A percentile compares a stretch with the other conserved stretches of the same genome.
Evolutionary conservation across 2,113 vertebrate species (phyloP).

Genomic region (Ranitomeya imitator): DNA sequence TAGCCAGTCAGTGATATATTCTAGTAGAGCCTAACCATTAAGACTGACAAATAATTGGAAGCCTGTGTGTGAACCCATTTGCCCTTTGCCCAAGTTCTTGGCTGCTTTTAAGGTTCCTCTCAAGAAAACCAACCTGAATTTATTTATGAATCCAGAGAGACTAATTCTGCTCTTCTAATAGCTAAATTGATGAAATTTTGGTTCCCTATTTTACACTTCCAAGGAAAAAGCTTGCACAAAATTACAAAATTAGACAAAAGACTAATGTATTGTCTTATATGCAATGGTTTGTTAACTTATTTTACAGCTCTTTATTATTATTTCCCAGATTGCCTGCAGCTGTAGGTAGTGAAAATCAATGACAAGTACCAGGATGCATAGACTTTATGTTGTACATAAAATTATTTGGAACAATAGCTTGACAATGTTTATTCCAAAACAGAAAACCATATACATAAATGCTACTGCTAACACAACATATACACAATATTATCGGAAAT

Average conservation of each 20-base stretch:
- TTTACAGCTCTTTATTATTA: constrained; percentile 36
- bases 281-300: constrained; percentile 44
- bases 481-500: constrained; percentile 23
- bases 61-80: background rate
- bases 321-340: constrained; percentile 43
- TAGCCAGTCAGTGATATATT: background rate
- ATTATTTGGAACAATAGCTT: constrained; percentile 37
- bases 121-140: background rate
- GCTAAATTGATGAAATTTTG: background rate
- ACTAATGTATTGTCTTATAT: constrained; percentile 35
- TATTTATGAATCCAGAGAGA: background rate
- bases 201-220: background rate
- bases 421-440: constrained; percentile 38
- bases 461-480: constrained; percentile 26
- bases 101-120: background rate
- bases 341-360: constrained; percentile 49
- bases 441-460: constrained; percentile 42
- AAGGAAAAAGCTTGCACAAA: background rate
- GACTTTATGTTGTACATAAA: constrained; percentile 37
- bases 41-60: background rate
- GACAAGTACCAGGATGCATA: constrained; percentile 29
- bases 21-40: background rate
- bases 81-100: background rate
- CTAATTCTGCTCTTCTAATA: background rate
- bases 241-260: constrained; percentile 8